A percentile compares a stretch with the other conserved stretches of the same genome.
These are phyloP conservation scores for Himalopsyche tibetana DNA, from an alignment of 2,888 invertebrate genomes.

Conservation along the genomic window DNA sequence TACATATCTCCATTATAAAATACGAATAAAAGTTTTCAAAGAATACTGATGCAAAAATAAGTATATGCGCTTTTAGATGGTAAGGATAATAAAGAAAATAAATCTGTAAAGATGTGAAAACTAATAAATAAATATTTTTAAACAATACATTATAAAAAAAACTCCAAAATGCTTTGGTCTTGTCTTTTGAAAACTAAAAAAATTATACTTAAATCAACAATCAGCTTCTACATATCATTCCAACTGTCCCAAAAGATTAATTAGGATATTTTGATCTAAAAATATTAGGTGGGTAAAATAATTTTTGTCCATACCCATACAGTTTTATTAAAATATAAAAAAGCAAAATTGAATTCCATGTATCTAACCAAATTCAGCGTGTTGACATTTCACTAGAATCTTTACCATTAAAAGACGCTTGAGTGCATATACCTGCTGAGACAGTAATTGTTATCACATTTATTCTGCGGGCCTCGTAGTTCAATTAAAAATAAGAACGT, in stretches of 20 bases:
- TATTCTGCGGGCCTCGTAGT: slow-evolving; percentile 28
- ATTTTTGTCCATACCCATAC: too few species aligned
- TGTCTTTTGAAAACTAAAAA: neutral
- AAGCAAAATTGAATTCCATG: too few species aligned
- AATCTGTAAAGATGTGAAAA: neutral
- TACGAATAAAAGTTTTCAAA: neutral
- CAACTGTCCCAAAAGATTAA: neutral
- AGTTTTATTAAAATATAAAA: too few species aligned
- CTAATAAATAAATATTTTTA: neutral
- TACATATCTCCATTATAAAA: slow-evolving; percentile 16
- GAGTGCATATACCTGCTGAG: neutral
- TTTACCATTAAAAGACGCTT: neutral
- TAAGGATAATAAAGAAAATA: neutral
- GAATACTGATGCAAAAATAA: slow-evolving; percentile 24
- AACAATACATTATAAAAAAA: neutral
- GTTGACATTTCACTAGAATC: neutral
- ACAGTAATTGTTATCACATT: slow-evolving; percentile 32
- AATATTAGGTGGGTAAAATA: too few species aligned
- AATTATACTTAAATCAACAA: neutral
- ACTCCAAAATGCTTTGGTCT: neutral
- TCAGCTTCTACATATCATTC: neutral
- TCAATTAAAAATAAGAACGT: slow-evolving; percentile 5
- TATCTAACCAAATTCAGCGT: neutral
- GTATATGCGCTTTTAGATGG: neutral
- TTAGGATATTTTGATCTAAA: too few species aligned